Base-by-base conservation (phyloP, 2,888 invertebrate species). In the Oxytorus armatus region DNA sequence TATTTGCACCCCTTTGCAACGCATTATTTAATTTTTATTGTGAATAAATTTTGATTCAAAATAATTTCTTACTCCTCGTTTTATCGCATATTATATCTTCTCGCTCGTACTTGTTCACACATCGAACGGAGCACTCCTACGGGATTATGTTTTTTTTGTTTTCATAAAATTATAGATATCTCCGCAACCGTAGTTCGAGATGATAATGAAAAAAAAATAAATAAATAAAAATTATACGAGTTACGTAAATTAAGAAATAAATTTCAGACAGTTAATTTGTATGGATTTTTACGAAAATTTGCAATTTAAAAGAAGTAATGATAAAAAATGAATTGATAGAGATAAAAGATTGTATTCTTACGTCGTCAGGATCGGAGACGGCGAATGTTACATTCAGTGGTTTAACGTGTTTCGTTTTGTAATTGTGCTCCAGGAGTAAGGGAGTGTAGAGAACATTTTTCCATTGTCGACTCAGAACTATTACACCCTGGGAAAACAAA, bases 401-500 rank as follows among this genome's bases (percentile, higher is more conserved):
- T 86, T 96, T 96, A 86, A 96, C 94, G 81, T 96, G 94, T 90
- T 97, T 96, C 77, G 95, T 95, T 93, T 97, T 97, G 90, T 97
- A 96, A 91, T 97, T 97, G 90, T 97, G 97, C 87, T 97, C 97
- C 70, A 98, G 94, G 47, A 98, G 93, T 82, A 98, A 93, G 0
- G 99, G 98, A 84, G 98, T 98, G 91, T 98, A 98, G 18, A 99
- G 93, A 1, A 97, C 96, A 92, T 98, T 98, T 92, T 98, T 98
- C 99, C 98, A 99, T 90, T 99, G 98, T 0, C 98, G 95, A 88
- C 98, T 98, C 70, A 99, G 93, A 25, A 98, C 98, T 89, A 99
- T 97, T n/a, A 99, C 96, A 29, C 98, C 98, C 96, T 97, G 90
- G 68, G 90, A 87, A 72, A 42, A 53, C 42, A 53, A 21, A 42